Evolutionary conservation across 2,888 invertebrate species (phyloP).

Genomic region (Lottia scabra): DNA sequence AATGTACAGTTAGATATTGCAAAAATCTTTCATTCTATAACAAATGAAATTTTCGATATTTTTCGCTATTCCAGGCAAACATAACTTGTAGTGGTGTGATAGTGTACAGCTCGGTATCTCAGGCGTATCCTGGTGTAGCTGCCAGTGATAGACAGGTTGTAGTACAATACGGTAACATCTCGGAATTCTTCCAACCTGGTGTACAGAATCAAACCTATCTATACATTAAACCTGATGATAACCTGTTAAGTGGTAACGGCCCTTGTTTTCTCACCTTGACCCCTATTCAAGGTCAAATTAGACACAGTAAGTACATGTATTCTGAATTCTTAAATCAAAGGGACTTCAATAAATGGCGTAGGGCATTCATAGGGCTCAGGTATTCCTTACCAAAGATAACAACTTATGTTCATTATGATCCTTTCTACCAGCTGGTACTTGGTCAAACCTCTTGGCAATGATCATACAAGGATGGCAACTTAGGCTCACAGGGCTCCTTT

Average conservation of each 20-base stretch:
- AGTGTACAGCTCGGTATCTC: constrained; percentile 41
- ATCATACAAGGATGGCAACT: too few species aligned
- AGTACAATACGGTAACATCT: constrained; percentile 12
- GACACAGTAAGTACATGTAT: constrained; percentile 33
- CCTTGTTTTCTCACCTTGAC: constrained; percentile 41
- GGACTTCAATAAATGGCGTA: too few species aligned
- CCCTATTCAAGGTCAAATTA: constrained; percentile 32
- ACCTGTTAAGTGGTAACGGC: constrained; percentile 31
- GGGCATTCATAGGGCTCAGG: too few species aligned
- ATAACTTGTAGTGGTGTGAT: constrained; percentile 42
- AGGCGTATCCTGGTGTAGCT: constrained; percentile 39
- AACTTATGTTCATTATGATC: too few species aligned
- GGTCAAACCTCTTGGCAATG: too few species aligned
- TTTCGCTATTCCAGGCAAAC: constrained; percentile 35
- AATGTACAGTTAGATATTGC: too few species aligned
- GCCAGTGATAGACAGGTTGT: constrained; percentile 21
- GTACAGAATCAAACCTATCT: constrained; percentile 25
- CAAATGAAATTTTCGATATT: too few species aligned
- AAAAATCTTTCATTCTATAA: too few species aligned
- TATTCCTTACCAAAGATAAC: not conserved
- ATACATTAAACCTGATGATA: constrained; percentile 15
- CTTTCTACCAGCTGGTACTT: too few species aligned
- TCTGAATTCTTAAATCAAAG: too few species aligned
- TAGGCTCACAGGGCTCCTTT: too few species aligned
- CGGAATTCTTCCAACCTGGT: constrained; percentile 6